Conservation (phyloP, 2,113 vertebrate species). For the Zootoca vivipara region DNA sequence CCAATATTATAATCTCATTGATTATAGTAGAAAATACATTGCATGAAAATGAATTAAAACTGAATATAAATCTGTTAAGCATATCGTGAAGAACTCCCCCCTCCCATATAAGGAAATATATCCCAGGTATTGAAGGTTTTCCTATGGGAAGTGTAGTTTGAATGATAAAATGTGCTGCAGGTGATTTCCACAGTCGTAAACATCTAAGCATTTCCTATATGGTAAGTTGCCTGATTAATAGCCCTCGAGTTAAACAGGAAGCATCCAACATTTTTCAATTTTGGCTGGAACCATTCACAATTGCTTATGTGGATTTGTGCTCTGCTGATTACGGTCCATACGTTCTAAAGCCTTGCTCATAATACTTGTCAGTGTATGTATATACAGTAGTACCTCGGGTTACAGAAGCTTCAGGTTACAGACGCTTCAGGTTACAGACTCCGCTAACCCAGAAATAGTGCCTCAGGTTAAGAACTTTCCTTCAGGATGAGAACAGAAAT, state of each 20-base stretch:
- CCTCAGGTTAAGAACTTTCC: too few relatives aligned
- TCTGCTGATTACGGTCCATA: conserved; percentile 8
- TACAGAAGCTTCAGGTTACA: too few relatives aligned
- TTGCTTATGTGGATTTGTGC: not conserved
- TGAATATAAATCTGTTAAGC: not conserved
- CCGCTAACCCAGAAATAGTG: too few relatives aligned
- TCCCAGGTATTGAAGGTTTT: conserved; percentile 28
- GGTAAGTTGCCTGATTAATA: conserved; percentile 49
- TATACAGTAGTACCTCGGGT: too few relatives aligned
- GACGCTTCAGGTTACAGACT: too few relatives aligned
- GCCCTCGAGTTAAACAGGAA: conserved; percentile 27
- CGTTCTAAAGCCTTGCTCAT: conserved; percentile 23
- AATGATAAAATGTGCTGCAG: conserved; percentile 37
- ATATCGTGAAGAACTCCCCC: not conserved
- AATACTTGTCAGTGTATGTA: conserved; percentile 37
- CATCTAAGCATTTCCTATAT: conserved; percentile 11
- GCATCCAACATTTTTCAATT: conserved; percentile 39
- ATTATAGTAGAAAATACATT: not conserved
- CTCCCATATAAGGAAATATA: conserved; percentile 7
- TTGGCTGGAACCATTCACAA: conserved; percentile 13
- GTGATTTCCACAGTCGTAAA: conserved; percentile 29
- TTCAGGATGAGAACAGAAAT: too few relatives aligned
- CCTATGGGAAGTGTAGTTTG: conserved; percentile 30
- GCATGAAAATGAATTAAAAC: not conserved
- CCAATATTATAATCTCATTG: not conserved